Base-by-base conservation (phyloP, 2,888 invertebrate genomes). In the Chymomyza procnemis region DNA sequence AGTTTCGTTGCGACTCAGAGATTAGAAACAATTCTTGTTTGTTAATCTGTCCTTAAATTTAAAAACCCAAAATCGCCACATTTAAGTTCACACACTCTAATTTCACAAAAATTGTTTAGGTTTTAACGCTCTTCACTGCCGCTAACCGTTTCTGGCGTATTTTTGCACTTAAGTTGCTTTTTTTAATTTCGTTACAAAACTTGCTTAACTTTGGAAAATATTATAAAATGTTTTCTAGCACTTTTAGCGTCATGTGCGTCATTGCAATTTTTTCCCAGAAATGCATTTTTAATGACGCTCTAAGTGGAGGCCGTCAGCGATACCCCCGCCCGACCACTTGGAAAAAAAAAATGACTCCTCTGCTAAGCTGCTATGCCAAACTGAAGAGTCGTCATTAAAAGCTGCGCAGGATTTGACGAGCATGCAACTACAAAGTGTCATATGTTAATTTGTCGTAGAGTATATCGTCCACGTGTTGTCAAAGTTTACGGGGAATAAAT, bases 201-300 rank as follows among this genome's bases (percentile, higher is more conserved):
- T n/a, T 21, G 21, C 55, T 14, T 18, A 52, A 52, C 8, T 21
- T 52, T 16, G 12, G 26, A 26, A 26, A 26, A 41, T 41, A 41
- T 30, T 30, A n/a, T n/a, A 41, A 41, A 41, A 41, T 41, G 34
- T 41, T 41, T 41, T 4, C 63, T 47, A 69, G 64, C 70, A 71
- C 86, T 80, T 70, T 61, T 79, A 74, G 79, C 61, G 71, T 81
- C 75, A 61, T 64, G 70, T 69, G n/a, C 26, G 34, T 12, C 57
- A 14, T 57, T 41, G 60, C 22, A 48, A 8, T 4, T n/a, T 34
- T n/a, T 34, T 14, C 26, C n/a, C 66, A 69, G 69, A 69, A 65
- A 74, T 64, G 64, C 76, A 72, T 75, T 83, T 86, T 84, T 83
- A 83, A 83, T 86, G 87, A 82, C 80, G 78, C 71, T 63, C 74